A percentile compares a stretch with the other conserved stretches of the same genome.
phyloP scores from a whole-genome alignment of 2,113 vertebrate genomes.

The Muntiacus muntjak region DNA sequence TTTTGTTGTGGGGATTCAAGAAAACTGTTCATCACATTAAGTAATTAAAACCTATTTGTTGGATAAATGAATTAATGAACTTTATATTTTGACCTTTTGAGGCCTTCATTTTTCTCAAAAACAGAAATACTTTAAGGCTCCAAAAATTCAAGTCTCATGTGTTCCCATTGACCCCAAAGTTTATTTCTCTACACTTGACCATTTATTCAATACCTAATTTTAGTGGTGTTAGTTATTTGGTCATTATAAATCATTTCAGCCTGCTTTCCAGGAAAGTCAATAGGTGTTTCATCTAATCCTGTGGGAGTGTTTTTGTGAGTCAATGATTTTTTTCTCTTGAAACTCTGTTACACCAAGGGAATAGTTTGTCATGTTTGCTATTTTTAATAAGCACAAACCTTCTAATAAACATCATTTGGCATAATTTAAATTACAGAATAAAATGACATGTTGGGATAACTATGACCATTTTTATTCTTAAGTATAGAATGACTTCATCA shows the following conservation, averaged over 20 bases:
- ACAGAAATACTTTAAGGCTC: background rate
- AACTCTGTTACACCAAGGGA: background rate
- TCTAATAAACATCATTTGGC: background rate
- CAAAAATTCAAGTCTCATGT: background rate
- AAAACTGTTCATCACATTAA: background rate
- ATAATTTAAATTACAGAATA: background rate
- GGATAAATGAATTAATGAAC: background rate
- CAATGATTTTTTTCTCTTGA: background rate
- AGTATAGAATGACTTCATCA: background rate
- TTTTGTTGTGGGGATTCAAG: background rate
- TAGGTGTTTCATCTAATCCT: background rate
- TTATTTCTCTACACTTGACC: background rate
- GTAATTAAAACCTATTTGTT: background rate
- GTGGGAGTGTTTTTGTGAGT: background rate
- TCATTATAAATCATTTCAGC: background rate
- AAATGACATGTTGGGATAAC: background rate
- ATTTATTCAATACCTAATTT: background rate
- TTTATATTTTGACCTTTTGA: background rate
- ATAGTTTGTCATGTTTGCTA: background rate
- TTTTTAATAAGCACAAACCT: background rate
- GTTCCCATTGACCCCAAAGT: background rate
- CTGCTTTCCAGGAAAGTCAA: background rate
- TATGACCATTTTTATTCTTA: background rate
- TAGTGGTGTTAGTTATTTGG: background rate
- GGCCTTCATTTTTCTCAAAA: background rate